These are phyloP conservation scores for Ophion slaviceki DNA, from an alignment of 2,888 invertebrate species.

Conservation along the genomic window DNA sequence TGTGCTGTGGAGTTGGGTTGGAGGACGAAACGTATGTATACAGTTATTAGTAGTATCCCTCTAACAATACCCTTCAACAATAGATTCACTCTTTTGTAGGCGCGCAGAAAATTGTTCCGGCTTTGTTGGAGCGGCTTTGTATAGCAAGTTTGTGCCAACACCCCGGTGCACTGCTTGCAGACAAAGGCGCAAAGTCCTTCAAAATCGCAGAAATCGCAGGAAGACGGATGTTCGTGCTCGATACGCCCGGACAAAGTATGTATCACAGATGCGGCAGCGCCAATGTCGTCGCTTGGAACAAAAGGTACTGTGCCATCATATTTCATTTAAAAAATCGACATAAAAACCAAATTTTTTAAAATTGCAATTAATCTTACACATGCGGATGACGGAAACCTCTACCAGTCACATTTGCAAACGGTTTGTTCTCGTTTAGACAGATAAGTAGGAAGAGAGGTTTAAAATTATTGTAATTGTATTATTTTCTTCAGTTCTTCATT, in stretches of 20 bases:
- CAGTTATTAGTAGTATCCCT: background rate
- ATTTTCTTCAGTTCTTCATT: constrained; percentile 7
- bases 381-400: constrained; percentile 29
- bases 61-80: constrained; percentile 1
- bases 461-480: constrained; percentile 11
- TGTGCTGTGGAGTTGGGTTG: constrained; percentile 40
- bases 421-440: constrained; percentile 25
- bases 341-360: constrained; percentile 10
- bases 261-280: constrained; percentile 19
- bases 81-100: constrained; percentile 7
- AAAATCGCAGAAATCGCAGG: constrained; percentile 26
- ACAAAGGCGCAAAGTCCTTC: constrained; percentile 22
- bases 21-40: constrained; percentile 39
- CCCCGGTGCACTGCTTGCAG: constrained; percentile 43
- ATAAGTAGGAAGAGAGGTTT: constrained; percentile 31
- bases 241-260: constrained; percentile 22
- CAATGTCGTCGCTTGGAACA: constrained; percentile 32
- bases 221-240: constrained; percentile 10
- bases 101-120: constrained; percentile 27
- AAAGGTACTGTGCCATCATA: constrained; percentile 40
- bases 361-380: constrained; percentile 16
- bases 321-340: constrained; percentile 33
- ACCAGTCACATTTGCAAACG: constrained; percentile 27
- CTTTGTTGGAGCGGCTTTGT: constrained; percentile 11
- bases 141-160: constrained; percentile 30